phyloP scores from a whole-genome alignment of 30 jellyfish, hydroid and myxozoan species.

The Aurelia aurita region DNA sequence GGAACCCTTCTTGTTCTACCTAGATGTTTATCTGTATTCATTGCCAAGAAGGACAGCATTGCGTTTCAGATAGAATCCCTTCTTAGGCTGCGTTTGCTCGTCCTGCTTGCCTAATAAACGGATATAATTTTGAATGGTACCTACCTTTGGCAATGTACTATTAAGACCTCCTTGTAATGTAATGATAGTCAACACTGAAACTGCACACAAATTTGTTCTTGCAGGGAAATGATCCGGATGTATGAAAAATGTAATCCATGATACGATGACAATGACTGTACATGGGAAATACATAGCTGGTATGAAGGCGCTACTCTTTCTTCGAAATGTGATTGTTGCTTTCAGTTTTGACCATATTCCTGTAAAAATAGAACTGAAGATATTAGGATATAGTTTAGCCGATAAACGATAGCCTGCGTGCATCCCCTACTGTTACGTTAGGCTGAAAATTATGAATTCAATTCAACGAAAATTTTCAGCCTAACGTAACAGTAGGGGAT shows the following conservation, averaged over 20 bases:
- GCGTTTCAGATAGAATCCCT: too few species aligned
- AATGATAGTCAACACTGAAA: slow-evolving; percentile 77
- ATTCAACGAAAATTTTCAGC: too few species aligned
- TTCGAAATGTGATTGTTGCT: slow-evolving; percentile 64
- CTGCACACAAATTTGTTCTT: slow-evolving; percentile 88
- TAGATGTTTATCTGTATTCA: too few species aligned
- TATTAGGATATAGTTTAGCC: too few species aligned
- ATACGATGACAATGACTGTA: slow-evolving; percentile 78
- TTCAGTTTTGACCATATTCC: slow-evolving; percentile 91
- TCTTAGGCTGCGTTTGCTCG: too few species aligned
- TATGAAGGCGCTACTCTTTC: slow-evolving; percentile 84
- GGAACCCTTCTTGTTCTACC: too few species aligned
- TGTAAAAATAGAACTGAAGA: slow-evolving; percentile 15
- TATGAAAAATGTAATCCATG: slow-evolving; percentile 92
- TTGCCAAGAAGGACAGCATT: too few species aligned
- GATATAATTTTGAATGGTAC: background rate
- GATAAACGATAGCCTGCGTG: too few species aligned
- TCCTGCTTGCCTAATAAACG: too few species aligned
- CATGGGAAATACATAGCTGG: slow-evolving; percentile 97
- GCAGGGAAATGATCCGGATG: slow-evolving; percentile 95
- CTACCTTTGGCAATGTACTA: slow-evolving; percentile 89
- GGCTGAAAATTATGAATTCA: too few species aligned
- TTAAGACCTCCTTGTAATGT: slow-evolving; percentile 90
- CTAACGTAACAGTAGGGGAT: too few species aligned
- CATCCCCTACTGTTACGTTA: too few species aligned